phyloP scores from a whole-genome alignment of 2,888 invertebrate genomes.

The Acleris emargana region DNA sequence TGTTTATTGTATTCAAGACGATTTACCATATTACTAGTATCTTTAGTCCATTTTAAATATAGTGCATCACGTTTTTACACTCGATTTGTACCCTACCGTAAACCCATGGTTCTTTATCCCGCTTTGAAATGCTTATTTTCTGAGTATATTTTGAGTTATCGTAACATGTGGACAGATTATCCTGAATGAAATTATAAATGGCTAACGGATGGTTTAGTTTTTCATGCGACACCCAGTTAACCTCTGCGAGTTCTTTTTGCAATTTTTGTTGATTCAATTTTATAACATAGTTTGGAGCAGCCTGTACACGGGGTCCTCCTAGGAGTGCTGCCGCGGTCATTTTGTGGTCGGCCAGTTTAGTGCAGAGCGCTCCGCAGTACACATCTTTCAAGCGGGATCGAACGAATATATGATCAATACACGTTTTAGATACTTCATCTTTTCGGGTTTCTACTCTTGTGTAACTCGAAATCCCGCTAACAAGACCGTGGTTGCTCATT shows the following conservation, averaged over 20 bases:
- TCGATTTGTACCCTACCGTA: neutral
- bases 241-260: neutral
- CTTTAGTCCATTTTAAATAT: neutral
- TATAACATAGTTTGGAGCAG: neutral
- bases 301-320: neutral
- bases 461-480: slow-evolving; percentile 5
- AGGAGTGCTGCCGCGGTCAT: slow-evolving; percentile 1
- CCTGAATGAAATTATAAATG: slow-evolving; percentile 2
- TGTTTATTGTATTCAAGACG: neutral
- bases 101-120: slow-evolving; percentile 2
- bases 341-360: slow-evolving; percentile 13
- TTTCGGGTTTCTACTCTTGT: slow-evolving; percentile 7
- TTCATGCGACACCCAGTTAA: neutral
- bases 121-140: neutral
- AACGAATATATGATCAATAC: slow-evolving; percentile 6
- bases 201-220: neutral
- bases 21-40: slow-evolving; percentile 3
- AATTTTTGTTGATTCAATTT: neutral
- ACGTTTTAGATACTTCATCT: neutral
- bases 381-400: slow-evolving; percentile 12
- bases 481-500: slow-evolving; percentile 8
- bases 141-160: slow-evolving; percentile 2
- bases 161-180: neutral
- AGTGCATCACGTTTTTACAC: neutral
- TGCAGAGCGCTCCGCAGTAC: slow-evolving; percentile 14